Percentiles rank a stretch among this genome's conserved stretches.
These are phyloP conservation scores for Cyanoramphus novaezelandiae DNA, from an alignment of 2,113 vertebrate species.

Conservation along the genomic window DNA sequence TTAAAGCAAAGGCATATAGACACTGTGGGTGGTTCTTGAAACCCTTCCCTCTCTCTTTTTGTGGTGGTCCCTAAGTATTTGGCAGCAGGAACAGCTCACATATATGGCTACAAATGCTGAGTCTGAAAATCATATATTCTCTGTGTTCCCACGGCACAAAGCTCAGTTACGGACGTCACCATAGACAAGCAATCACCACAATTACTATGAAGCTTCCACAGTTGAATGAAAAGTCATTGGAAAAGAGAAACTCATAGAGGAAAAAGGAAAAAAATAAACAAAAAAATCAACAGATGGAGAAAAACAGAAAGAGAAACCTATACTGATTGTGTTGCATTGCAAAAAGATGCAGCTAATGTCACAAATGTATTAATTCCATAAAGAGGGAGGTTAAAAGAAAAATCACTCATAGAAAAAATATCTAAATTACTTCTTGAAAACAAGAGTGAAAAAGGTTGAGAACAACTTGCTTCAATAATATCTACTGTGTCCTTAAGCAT, in stretches of 20 bases:
- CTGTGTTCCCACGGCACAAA: conserved; percentile 56
- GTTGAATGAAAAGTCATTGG: conserved; percentile 34
- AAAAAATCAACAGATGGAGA: neutral
- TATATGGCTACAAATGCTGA: neutral
- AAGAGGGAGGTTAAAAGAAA: neutral
- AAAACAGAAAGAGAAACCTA: neutral
- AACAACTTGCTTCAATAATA: neutral
- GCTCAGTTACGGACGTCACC: conserved; percentile 23
- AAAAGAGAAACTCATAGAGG: conserved; percentile 18
- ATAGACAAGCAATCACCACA: conserved; percentile 2
- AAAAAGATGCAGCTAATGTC: neutral
- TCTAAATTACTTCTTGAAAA: neutral
- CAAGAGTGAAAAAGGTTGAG: neutral
- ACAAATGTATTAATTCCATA: neutral
- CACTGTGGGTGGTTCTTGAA: conserved; percentile 63
- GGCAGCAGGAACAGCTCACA: conserved; percentile 53
- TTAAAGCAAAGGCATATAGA: conserved; percentile 63
- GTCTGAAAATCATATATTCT: conserved; percentile 37
- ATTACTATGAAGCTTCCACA: conserved; percentile 16
- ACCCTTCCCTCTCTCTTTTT: conserved; percentile 37
- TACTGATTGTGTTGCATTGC: neutral
- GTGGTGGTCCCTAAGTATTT: conserved; percentile 59
- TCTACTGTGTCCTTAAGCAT: neutral
- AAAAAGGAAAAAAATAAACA: neutral
- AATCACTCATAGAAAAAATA: neutral